A percentile compares a stretch with the other conserved stretches of the same genome.
Evolutionary conservation across 1,140 invertebrate species (phyloP).

Genomic region (Drosophila lowei): DNA sequence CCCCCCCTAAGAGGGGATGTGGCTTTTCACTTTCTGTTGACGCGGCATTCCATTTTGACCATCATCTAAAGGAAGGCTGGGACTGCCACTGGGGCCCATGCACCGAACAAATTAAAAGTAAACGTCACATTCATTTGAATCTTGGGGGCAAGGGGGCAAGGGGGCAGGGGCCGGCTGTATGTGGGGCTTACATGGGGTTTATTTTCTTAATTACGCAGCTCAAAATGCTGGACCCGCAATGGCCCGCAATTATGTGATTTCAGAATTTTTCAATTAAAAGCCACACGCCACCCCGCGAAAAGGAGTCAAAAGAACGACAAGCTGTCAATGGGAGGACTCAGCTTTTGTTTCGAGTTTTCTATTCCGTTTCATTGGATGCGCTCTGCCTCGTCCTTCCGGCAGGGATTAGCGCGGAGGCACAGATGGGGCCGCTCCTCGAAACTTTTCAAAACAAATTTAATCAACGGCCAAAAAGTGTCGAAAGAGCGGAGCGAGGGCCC

Average conservation of each 20-base stretch:
- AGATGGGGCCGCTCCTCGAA: constrained; percentile 6
- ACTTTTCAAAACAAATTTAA: constrained; percentile 18
- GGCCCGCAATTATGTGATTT: constrained; percentile 73
- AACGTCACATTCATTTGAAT: constrained; percentile 28
- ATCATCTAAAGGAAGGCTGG: constrained; percentile 19
- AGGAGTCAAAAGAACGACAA: constrained; percentile 2
- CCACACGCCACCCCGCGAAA: constrained; percentile 2
- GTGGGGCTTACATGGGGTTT: constrained; percentile 3
- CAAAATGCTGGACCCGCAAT: constrained; percentile 14
- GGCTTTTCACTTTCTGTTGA: constrained; percentile 53
- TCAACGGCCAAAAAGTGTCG: constrained; percentile 14
- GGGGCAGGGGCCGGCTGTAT: no score
- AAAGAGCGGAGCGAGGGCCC: constrained; percentile 1
- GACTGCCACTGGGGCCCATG: background rate
- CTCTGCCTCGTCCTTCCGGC: background rate
- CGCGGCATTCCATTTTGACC: constrained; percentile 66
- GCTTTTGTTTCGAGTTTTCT: constrained; percentile 19
- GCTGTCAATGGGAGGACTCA: background rate
- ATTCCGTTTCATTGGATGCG: background rate
- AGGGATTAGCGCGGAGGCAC: constrained; percentile 21
- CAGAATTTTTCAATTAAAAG: constrained; percentile 73
- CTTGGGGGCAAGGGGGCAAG: no score
- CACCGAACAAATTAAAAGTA: constrained; percentile 35
- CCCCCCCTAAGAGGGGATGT: no score
- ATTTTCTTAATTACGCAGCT: constrained; percentile 65